Conservation (phyloP, 2,113 vertebrate genomes). For the Pachycephala philippinensis region DNA sequence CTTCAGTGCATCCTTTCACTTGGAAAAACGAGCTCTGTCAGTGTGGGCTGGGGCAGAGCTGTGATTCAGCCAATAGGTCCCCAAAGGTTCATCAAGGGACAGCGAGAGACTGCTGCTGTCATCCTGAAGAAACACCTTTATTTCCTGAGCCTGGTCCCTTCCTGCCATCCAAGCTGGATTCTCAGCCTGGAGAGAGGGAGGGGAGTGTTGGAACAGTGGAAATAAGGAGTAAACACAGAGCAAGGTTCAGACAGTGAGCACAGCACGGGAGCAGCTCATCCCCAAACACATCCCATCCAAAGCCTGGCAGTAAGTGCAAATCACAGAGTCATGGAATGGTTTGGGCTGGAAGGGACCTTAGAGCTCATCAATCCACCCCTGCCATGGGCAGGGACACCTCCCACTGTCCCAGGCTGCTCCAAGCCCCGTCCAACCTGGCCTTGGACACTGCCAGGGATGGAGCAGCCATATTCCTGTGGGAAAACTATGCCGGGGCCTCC, state of each 20-base stretch:
- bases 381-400: neutral
- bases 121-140: neutral
- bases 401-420: neutral
- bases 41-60: neutral
- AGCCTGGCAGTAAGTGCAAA: neutral
- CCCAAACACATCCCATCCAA: neutral
- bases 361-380: neutral
- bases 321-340: neutral
- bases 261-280: fast-evolving
- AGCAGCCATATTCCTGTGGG: neutral
- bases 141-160: neutral
- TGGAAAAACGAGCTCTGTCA: neutral
- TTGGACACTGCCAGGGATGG: neutral
- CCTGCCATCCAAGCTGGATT: neutral
- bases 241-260: fast-evolving
- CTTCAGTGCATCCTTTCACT: neutral
- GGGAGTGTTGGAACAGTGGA: neutral
- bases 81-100: neutral
- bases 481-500: neutral
- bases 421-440: neutral
- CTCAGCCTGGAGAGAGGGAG: neutral
- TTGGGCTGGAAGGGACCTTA: neutral
- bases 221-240: neutral
- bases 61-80: neutral
- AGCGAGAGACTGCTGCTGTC: fast-evolving